phyloP scores from a whole-genome alignment of 2,113 vertebrate genomes.

The Gila orcuttii region DNA sequence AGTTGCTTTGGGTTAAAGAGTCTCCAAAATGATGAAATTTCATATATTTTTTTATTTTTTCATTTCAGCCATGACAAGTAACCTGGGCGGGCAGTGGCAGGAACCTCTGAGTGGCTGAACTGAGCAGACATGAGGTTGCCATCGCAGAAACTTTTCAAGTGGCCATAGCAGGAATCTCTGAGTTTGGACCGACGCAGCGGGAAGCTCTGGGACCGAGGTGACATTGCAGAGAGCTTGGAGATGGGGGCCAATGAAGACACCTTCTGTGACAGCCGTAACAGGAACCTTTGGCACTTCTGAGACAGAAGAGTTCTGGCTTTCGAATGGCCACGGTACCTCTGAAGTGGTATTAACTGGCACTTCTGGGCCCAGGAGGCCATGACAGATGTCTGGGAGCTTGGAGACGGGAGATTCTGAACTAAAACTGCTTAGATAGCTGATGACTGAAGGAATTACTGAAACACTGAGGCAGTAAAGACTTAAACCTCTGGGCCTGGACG shows the following conservation, averaged over 20 bases:
- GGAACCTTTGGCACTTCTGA: not conserved
- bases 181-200: not conserved
- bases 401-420: not conserved
- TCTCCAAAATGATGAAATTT: not conserved
- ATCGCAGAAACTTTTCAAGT: no score
- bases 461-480: not conserved
- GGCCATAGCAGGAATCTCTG: not conserved
- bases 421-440: not conserved
- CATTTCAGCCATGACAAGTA: no score
- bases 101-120: no score
- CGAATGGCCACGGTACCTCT: no score
- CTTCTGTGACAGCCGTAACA: not conserved
- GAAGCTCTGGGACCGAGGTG: not conserved
- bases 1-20: not conserved
- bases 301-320: no score
- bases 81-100: no score
- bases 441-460: not conserved
- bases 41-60: no score
- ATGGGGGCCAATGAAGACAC: not conserved
- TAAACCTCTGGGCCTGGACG: not conserved
- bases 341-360: not conserved
- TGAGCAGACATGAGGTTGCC: no score
- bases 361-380: not conserved
- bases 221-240: not conserved
- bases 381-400: not conserved